Conservation (phyloP, 2,797 vertebrate genomes). For the Pseudocheirus occidentalis region DNA sequence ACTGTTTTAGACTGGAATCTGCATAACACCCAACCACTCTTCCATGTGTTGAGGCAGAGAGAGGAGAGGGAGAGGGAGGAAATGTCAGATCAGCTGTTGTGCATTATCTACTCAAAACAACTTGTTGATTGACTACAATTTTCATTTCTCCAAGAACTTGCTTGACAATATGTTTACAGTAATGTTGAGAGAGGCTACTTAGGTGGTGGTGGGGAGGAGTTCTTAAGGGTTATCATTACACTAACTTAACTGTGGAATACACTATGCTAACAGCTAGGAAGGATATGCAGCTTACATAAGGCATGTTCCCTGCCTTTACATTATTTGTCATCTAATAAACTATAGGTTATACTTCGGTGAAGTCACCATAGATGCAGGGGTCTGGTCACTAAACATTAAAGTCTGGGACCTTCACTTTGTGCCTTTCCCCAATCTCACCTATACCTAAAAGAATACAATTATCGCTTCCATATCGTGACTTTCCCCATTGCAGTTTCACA, state of each 20-base stretch:
- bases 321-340: background rate
- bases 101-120: background rate
- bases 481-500: background rate
- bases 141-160: background rate
- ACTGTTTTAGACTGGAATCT: background rate
- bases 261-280: background rate
- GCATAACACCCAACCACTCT: background rate
- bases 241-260: background rate
- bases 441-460: background rate
- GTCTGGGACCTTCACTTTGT: background rate
- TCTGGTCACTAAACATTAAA: background rate
- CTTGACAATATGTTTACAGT: background rate
- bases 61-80: background rate
- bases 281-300: background rate
- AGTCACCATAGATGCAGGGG: background rate
- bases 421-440: background rate
- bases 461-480: background rate
- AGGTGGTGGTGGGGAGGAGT: background rate
- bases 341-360: background rate
- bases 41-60: background rate
- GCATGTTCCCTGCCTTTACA: background rate
- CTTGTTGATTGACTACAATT: background rate
- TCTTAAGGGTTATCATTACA: background rate
- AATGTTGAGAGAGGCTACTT: background rate
- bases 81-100: background rate